Evolutionary conservation across 2,113 vertebrate species (phyloP).

Genomic region (Nipponia nippon): DNA sequence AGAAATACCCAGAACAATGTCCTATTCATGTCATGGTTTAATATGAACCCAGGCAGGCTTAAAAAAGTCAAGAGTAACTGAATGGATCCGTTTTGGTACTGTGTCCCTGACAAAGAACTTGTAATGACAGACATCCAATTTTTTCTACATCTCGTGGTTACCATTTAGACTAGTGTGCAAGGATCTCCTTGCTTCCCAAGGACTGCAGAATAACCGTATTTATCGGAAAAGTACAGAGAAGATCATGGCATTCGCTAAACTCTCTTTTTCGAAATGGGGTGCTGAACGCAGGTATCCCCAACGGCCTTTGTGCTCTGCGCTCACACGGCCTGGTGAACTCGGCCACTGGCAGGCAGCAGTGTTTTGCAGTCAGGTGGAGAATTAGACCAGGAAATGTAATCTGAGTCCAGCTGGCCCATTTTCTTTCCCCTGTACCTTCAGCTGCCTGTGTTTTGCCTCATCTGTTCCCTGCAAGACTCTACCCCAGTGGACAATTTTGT

Average conservation of each 20-base stretch:
- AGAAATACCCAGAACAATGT: neutral
- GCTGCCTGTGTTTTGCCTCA: neutral
- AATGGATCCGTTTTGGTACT: neutral
- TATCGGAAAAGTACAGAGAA: neutral
- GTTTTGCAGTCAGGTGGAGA: neutral
- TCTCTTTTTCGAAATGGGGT: neutral
- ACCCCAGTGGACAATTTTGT: neutral
- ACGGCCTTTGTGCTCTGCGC: neutral
- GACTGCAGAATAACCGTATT: neutral
- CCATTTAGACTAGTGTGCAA: neutral
- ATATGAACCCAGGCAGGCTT: neutral
- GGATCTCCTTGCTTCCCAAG: neutral
- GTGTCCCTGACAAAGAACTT: neutral
- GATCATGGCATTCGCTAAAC: neutral
- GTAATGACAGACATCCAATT: neutral
- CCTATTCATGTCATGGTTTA: neutral
- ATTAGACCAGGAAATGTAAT: neutral
- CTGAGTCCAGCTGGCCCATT: neutral
- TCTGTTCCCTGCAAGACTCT: neutral
- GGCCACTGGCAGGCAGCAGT: neutral
- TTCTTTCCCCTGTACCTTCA: neutral
- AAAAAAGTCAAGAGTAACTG: neutral
- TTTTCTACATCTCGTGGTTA: neutral
- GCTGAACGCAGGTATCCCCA: neutral
- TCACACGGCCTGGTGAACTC: accelerated